Evolutionary conservation across 1,140 invertebrate species (phyloP).

Genomic region (Psilanteris sp.): DNA sequence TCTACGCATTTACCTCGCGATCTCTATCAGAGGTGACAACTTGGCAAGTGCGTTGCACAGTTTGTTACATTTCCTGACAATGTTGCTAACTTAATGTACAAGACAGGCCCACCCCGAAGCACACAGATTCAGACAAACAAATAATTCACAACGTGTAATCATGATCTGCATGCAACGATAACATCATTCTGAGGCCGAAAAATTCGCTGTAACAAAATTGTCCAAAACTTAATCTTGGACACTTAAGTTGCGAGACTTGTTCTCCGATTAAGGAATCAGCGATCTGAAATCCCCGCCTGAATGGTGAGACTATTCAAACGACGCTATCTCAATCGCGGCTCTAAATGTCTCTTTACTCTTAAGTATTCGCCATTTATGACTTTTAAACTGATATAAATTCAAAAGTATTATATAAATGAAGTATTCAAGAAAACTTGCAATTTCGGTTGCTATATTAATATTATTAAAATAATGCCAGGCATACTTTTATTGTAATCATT

Average conservation of each 20-base stretch:
- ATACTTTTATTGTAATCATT: too few relatives aligned
- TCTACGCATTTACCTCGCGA: constrained; percentile 37
- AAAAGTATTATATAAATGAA: too few relatives aligned
- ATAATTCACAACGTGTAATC: constrained; percentile 34
- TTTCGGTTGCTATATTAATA: too few relatives aligned
- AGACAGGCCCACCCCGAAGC: constrained; percentile 50
- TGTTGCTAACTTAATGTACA: constrained; percentile 11
- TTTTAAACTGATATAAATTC: constrained; percentile 26
- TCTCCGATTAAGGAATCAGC: constrained; percentile 8
- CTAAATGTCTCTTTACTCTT: background rate
- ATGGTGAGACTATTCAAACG: constrained; percentile 1
- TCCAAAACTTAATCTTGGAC: constrained; percentile 5
- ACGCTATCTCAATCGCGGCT: constrained; percentile 5
- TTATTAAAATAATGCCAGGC: too few relatives aligned
- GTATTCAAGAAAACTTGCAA: too few relatives aligned
- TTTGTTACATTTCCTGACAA: constrained; percentile 56
- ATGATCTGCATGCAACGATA: constrained; percentile 14
- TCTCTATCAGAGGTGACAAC: constrained; percentile 52
- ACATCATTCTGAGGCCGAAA: background rate
- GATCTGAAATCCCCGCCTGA: background rate
- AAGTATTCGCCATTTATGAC: constrained; percentile 15
- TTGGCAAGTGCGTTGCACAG: constrained; percentile 51
- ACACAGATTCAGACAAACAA: constrained; percentile 5
- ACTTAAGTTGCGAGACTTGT: constrained; percentile 7
- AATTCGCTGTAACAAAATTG: background rate